Evolutionary conservation across 2,797 vertebrate species (phyloP), one percentile per base, ranked within the genome.

Genomic region (Crax fasciolata): DNA sequence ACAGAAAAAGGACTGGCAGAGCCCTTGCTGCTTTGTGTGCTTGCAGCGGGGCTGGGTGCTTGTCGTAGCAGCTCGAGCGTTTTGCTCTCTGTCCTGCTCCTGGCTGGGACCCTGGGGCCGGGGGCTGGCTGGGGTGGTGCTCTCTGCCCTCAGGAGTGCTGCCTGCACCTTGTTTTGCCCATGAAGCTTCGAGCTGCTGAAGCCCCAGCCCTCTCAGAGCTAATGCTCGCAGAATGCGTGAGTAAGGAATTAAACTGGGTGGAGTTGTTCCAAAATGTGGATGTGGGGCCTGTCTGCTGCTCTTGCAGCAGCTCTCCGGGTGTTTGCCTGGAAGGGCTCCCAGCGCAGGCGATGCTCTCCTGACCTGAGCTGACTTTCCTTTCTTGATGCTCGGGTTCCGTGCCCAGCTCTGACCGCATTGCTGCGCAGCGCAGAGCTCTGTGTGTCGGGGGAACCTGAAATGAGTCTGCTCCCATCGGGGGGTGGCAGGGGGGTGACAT

Each of bases 271-370:
- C 92, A 96, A 84, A 92, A 27, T 84, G 59, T 97, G 94, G 94
- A 94, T 84, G 48, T 83, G 76, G 73, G 94, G 87, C 93, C 79
- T 88, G 93, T 93, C 76, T 1, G 15, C 55, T 94, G 46, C 70
- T 87, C 83, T 55, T 3, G 79, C 92, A 73, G 96, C 87, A 88
- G 87, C 73, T 93, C 73, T 83, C 91, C 92, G 95, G 91, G 91
- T 96, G 93, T 96, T 96, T 96, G 94, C 79, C 89, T 97, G 96
- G 95, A 96, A 70, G 39, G 44, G 51, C 51, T 96, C 93, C 96
- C 87, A 44, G 95, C 10, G 1, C 25, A 66, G 84, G 95, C 96
- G 95, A 96, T 94, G 94, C 89, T 95, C 89, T 91, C 63, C 76
- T 96, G 96, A 96, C 95, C 96, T 91, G 82, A 83, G 72, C 66